These are phyloP conservation scores for Rhopalosiphum padi DNA, from an alignment of 1,140 invertebrate species.

Conservation along the genomic window DNA sequence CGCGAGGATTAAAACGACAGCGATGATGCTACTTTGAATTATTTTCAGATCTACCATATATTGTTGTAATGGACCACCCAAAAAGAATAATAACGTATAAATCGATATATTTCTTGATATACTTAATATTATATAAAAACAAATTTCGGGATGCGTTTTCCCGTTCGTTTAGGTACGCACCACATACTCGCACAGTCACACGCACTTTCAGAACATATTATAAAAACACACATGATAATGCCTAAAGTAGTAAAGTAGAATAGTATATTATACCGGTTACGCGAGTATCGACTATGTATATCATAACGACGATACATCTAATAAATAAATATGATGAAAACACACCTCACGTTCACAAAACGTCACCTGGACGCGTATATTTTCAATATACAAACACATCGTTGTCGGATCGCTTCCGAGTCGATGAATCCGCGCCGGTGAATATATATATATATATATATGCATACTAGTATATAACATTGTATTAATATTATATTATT, in stretches of 20 bases:
- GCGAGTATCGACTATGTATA: background rate
- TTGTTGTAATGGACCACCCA: constrained; percentile 35
- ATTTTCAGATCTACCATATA: background rate
- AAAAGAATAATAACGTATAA: background rate
- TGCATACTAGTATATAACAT: background rate
- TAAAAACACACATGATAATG: background rate
- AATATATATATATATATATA: background rate
- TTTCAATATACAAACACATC: constrained; percentile 29
- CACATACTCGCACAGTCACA: background rate
- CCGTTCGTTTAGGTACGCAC: background rate
- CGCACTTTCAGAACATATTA: background rate
- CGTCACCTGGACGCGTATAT: constrained; percentile 46
- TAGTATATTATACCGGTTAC: background rate
- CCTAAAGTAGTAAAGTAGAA: background rate
- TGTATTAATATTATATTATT: constrained; percentile 1
- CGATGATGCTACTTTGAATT: background rate
- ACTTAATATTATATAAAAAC: background rate
- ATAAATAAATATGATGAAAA: constrained; percentile 30
- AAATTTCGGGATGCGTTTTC: constrained; percentile 2
- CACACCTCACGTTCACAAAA: constrained; percentile 40
- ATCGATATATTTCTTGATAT: constrained; percentile 18
- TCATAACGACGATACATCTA: background rate
- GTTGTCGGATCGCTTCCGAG: constrained; percentile 16
- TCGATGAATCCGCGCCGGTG: background rate
- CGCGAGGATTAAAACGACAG: background rate